These are phyloP conservation scores for Takifugu flavidus DNA, from an alignment of 2,113 vertebrate species.

Conservation along the genomic window DNA sequence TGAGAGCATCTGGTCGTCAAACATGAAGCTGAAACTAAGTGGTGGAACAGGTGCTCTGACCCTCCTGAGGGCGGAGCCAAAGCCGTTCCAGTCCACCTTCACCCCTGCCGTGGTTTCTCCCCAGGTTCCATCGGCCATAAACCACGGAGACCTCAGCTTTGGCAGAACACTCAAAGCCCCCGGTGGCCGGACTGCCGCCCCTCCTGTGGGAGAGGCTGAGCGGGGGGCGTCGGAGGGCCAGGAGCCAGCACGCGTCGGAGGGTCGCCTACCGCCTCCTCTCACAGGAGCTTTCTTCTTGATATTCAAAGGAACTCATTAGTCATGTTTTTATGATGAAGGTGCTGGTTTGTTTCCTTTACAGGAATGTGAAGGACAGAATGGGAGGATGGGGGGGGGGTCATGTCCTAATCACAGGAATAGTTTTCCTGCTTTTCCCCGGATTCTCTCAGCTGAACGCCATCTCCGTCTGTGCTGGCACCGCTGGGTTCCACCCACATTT, in stretches of 20 bases:
- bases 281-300: constrained; percentile 48
- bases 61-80: not conserved
- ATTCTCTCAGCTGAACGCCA: constrained; percentile 6
- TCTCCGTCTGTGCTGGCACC: constrained; percentile 12
- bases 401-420: constrained; percentile 22
- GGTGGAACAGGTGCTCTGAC: not conserved
- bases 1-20: constrained; percentile 36
- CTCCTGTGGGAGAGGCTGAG: not conserved
- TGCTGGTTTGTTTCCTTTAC: constrained; percentile 39
- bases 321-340: constrained; percentile 44
- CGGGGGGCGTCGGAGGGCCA: constrained; percentile 2
- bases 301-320: constrained; percentile 55
- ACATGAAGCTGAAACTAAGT: not conserved
- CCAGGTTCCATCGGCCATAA: constrained; percentile 97
- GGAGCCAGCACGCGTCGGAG: not conserved
- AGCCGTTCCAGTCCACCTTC: too few relatives aligned
- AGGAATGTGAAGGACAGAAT: constrained; percentile 30
- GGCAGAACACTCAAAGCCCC: not conserved
- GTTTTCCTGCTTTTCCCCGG: constrained; percentile 32
- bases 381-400: constrained; percentile 16
- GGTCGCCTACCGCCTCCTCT: not conserved
- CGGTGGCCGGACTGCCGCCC: not conserved
- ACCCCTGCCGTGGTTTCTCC: constrained; percentile 1
- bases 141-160: constrained; percentile 62
- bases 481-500: constrained; percentile 8